phyloP scores from a whole-genome alignment of 2,113 vertebrate species.

The Tyrannus savana region DNA sequence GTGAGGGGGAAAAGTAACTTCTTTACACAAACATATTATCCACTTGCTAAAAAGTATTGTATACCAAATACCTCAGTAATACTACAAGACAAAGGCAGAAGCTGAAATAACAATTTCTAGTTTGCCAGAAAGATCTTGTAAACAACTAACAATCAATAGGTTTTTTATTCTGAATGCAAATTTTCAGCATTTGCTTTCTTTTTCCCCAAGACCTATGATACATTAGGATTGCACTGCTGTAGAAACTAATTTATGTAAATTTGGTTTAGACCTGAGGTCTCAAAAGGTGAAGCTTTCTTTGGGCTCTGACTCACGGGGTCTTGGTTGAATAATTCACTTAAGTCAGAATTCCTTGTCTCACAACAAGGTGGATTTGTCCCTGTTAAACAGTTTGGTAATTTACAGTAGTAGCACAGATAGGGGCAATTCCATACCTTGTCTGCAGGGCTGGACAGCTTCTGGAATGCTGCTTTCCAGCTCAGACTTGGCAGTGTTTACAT shows the following conservation, averaged over 20 bases:
- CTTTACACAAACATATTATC: background rate
- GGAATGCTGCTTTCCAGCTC: background rate
- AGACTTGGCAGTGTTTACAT: background rate
- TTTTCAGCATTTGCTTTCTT: background rate
- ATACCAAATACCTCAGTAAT: background rate
- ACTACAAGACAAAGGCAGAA: background rate
- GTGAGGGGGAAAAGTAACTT: background rate
- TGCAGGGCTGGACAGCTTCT: background rate
- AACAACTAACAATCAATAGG: background rate
- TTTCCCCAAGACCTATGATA: background rate
- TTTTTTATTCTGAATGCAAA: background rate
- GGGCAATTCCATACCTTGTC: background rate
- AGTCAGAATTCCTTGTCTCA: background rate
- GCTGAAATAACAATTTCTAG: background rate
- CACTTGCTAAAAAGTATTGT: background rate
- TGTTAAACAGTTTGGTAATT: background rate
- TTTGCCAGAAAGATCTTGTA: background rate
- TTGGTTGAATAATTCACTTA: background rate
- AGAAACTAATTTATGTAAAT: background rate
- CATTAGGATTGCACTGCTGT: background rate
- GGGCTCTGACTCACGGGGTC: background rate
- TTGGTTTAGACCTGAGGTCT: background rate
- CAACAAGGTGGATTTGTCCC: background rate
- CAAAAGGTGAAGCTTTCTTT: background rate
- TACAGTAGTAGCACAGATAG: fast-evolving